Evolutionary conservation across 2,888 invertebrate species (phyloP), one percentile per base, ranked within the genome.

Genomic region (Quadroppia sp.): DNA sequence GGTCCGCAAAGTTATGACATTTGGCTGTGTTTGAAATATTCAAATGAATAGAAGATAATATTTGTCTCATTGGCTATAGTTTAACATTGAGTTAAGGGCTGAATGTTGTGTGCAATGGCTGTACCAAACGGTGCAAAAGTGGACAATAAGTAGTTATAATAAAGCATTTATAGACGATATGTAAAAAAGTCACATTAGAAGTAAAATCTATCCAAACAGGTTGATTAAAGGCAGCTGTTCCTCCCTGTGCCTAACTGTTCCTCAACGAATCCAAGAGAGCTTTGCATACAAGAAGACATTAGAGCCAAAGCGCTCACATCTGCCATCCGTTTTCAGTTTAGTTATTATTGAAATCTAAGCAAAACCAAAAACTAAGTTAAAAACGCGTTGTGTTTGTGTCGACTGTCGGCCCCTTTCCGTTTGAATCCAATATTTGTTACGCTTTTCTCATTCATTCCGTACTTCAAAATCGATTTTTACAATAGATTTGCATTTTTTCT

Each of bases 221-320:
- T 69, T 69, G 69, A 69, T 69, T 69, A 69, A 69, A 69, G 42
- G 69, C 69, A 69, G 69, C 69, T 69, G 69, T 45, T 69, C 69
- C 69, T 67, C 67, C 9, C 45, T 45, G 45, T 45, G 15, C 59
- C 32, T 36, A 42, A 42, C 69, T 69, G 45, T 69, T 69, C 69
- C 69, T 69, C 40, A 69, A 69, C 45, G 25, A 69, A 69, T 69
- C 45, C 42, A 45, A 45, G 69, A 45, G 69, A 45, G 67, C 67
- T 67, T 40, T 20, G 69, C 69, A 69, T 42, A 69, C 40, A 67
- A 67, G 69, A 69, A 69, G 69, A 69, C 69, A 69, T 69, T 69
- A 45, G 36, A 69, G 69, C 40, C 36, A 69, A 42, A 69, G 69
- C 69, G 25, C 69, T 40, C 69, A 69, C 69, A 69, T 69, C 69